phyloP scores from a whole-genome alignment of 2,888 invertebrate species.

The Epirrhoe alternata region DNA sequence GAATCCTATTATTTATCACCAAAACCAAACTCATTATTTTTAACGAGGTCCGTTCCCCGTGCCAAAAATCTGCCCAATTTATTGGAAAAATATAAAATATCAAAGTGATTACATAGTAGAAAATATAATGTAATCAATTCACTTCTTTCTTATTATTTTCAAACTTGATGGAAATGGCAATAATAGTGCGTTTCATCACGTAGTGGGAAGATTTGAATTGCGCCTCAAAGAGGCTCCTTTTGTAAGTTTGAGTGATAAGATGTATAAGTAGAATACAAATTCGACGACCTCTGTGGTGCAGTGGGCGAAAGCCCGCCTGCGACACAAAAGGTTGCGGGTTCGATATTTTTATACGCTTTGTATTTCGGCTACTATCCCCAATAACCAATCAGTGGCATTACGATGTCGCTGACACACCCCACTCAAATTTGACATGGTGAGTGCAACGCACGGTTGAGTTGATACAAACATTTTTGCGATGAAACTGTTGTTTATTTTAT shows the following conservation, averaged over 20 bases:
- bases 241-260: too few species aligned
- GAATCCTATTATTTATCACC: conserved; percentile 67
- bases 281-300: too few species aligned
- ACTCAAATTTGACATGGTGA: conserved; percentile 48
- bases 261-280: too few species aligned
- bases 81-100: conserved; percentile 64
- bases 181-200: too few species aligned
- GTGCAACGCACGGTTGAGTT: conserved; percentile 10
- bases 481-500: neutral
- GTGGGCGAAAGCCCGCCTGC: too few species aligned
- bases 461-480: neutral
- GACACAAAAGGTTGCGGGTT: too few species aligned
- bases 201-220: too few species aligned
- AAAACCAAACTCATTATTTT: conserved; percentile 78
- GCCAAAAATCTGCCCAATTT: conserved; percentile 77
- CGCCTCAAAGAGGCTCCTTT: too few species aligned
- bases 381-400: conserved; percentile 80
- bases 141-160: too few species aligned
- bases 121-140: neutral
- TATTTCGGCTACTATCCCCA: conserved; percentile 69
- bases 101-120: conserved; percentile 58
- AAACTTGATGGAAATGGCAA: too few species aligned
- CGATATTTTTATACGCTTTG: conserved; percentile 46
- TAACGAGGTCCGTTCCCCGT: conserved; percentile 71
- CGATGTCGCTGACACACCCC: conserved; percentile 75